Percentiles rank a stretch among this genome's conserved stretches.
phyloP scores from a whole-genome alignment of 2,797 vertebrate genomes.

The Lerista edwardsae region DNA sequence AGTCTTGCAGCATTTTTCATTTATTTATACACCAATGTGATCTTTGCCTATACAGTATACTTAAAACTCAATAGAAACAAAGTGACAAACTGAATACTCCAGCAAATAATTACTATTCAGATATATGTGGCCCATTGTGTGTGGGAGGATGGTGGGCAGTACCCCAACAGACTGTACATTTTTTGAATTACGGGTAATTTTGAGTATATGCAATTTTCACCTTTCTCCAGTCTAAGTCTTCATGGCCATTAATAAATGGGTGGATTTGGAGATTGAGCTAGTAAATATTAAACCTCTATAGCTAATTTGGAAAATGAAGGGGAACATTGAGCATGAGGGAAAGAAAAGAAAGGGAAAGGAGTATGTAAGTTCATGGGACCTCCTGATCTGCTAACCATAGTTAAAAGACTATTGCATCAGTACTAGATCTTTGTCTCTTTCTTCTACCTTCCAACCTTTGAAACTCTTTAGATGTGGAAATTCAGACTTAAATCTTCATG shows the following conservation, averaged over 20 bases:
- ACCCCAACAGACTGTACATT: too few species aligned
- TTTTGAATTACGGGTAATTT: too few species aligned
- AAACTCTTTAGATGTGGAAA: neutral
- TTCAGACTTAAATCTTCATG: neutral
- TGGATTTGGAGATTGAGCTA: neutral
- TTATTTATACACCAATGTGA: slow-evolving; percentile 17
- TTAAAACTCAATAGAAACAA: slow-evolving; percentile 60
- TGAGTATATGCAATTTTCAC: too few species aligned
- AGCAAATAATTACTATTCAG: neutral
- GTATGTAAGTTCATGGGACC: neutral
- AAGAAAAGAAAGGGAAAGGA: neutral
- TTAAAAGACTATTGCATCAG: neutral
- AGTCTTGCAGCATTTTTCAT: slow-evolving; percentile 40
- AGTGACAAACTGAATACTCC: slow-evolving; percentile 47
- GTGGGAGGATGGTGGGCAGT: neutral
- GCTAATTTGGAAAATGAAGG: neutral
- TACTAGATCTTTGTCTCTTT: neutral
- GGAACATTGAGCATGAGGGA: neutral
- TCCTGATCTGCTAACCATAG: neutral
- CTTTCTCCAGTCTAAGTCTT: neutral
- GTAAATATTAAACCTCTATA: neutral
- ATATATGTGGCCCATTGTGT: neutral
- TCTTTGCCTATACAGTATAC: slow-evolving; percentile 6
- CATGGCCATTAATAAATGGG: neutral
- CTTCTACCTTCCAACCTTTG: neutral